These are phyloP conservation scores for Gouania willdenowi DNA, from an alignment of 2,797 vertebrate genomes.

Conservation along the genomic window DNA sequence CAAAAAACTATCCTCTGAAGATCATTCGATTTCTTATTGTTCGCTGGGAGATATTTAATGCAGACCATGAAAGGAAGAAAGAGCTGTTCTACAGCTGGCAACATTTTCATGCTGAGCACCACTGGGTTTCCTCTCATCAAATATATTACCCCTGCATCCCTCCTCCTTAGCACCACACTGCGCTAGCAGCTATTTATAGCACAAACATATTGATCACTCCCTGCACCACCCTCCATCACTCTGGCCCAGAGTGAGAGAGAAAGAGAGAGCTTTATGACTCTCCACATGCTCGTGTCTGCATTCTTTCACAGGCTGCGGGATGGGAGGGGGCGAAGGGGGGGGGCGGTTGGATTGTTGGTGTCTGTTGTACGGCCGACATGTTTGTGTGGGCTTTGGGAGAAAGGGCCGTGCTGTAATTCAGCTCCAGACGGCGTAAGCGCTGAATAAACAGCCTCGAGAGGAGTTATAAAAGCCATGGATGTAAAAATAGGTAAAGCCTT, in stretches of 20 bases:
- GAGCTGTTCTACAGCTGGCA: constrained; percentile 26
- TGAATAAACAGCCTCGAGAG: constrained; percentile 66
- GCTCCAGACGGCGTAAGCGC: constrained; percentile 56
- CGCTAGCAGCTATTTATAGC: constrained; percentile 76
- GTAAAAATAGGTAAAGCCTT: constrained; percentile 49
- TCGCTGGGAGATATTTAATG: too few relatives aligned
- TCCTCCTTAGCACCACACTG: constrained; percentile 66
- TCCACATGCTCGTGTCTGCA: background rate
- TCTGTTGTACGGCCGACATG: constrained; percentile 6
- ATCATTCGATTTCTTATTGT: too few relatives aligned
- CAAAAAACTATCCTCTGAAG: too few relatives aligned
- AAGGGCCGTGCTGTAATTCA: constrained; percentile 50
- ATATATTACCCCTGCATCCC: constrained; percentile 72
- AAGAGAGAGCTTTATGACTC: constrained; percentile 24
- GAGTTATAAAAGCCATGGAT: constrained; percentile 51
- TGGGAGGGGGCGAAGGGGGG: too few relatives aligned
- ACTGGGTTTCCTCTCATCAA: constrained; percentile 57
- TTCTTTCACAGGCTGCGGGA: too few relatives aligned
- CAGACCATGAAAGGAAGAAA: too few relatives aligned
- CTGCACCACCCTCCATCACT: constrained; percentile 70
- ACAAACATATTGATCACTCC: constrained; percentile 78
- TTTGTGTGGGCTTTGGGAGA: constrained; percentile 9
- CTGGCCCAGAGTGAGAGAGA: constrained; percentile 39
- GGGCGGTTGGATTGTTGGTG: background rate
- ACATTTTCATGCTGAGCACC: constrained; percentile 53